A percentile compares a stretch with the other conserved stretches of the same genome.
Conservation (phyloP, 1,140 invertebrate species). For the Zaprionus taronus region DNA sequence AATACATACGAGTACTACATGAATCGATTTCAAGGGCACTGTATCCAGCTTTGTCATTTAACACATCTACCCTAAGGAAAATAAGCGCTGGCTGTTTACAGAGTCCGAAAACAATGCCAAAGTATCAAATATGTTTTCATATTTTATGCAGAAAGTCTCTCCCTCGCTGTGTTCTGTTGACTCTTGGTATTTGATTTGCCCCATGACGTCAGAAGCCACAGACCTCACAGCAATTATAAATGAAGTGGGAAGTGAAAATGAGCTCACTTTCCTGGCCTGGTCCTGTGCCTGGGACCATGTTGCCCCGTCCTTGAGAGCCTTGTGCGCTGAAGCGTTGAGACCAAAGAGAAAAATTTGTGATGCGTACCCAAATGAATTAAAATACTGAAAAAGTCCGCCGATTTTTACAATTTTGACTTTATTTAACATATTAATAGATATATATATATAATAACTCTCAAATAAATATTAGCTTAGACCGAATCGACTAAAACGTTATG, state of each 20-base stretch:
- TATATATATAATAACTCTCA: slow-evolving; percentile 66
- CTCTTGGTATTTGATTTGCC: slow-evolving; percentile 32
- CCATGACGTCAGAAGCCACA: slow-evolving; percentile 56
- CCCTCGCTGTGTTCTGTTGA: slow-evolving; percentile 58
- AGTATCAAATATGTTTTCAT: slow-evolving; percentile 59
- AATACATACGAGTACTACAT: neutral
- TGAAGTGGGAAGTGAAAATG: slow-evolving; percentile 42
- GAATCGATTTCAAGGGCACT: neutral
- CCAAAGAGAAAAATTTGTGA: slow-evolving; percentile 48
- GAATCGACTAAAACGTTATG: slow-evolving; percentile 77
- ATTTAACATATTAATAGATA: slow-evolving; percentile 34
- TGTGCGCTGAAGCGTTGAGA: slow-evolving; percentile 50
- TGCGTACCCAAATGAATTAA: slow-evolving; percentile 61
- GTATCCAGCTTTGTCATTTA: neutral
- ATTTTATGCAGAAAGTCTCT: slow-evolving; percentile 43
- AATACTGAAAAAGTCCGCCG: slow-evolving; percentile 26
- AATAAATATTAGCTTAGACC: slow-evolving; percentile 79
- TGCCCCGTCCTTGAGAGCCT: slow-evolving; percentile 51
- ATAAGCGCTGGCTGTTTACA: slow-evolving; percentile 42
- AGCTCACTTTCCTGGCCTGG: slow-evolving; percentile 13
- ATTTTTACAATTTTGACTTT: slow-evolving; percentile 55
- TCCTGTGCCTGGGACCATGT: slow-evolving; percentile 9
- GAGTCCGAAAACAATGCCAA: slow-evolving; percentile 40
- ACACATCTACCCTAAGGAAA: slow-evolving; percentile 24
- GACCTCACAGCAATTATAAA: slow-evolving; percentile 54